Conservation (phyloP, 1,140 invertebrate genomes). For the Telenomus remus region DNA sequence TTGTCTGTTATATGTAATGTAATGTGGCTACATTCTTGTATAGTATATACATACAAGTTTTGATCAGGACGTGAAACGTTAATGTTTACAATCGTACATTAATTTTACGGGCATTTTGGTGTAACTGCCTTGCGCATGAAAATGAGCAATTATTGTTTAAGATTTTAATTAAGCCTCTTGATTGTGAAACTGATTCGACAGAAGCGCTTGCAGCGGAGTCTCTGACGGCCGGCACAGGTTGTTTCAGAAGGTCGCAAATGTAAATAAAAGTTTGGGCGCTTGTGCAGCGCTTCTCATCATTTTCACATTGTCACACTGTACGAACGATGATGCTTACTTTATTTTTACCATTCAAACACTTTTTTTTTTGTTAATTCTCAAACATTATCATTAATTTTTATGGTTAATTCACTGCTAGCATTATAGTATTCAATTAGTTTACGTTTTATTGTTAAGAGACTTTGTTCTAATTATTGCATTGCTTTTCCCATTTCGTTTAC, state of each 20-base stretch:
- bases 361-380: slow-evolving; percentile 27
- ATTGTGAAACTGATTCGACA: neutral
- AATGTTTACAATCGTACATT: slow-evolving; percentile 6
- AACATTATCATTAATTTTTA: slow-evolving; percentile 16
- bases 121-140: slow-evolving; percentile 42
- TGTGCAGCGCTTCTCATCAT: too few species aligned
- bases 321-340: slow-evolving; percentile 51
- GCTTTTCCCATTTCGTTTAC: slow-evolving; percentile 36
- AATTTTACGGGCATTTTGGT: slow-evolving; percentile 19
- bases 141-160: slow-evolving; percentile 33
- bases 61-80: neutral
- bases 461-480: slow-evolving; percentile 43
- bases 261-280: too few species aligned
- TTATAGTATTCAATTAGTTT: slow-evolving; percentile 47
- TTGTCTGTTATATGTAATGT: neutral
- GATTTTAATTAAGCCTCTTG: slow-evolving; percentile 42
- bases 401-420: slow-evolving; percentile 43
- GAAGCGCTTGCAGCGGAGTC: neutral
- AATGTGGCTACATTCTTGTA: neutral
- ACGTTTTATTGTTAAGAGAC: slow-evolving; percentile 52
- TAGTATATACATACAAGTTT: neutral
- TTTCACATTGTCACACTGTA: slow-evolving; percentile 44
- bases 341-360: slow-evolving; percentile 37
- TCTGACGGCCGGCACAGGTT: neutral
- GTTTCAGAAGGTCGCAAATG: neutral